Conservation (phyloP, 2,797 vertebrate genomes). For the Xiphorhynchus erythropygius region DNA sequence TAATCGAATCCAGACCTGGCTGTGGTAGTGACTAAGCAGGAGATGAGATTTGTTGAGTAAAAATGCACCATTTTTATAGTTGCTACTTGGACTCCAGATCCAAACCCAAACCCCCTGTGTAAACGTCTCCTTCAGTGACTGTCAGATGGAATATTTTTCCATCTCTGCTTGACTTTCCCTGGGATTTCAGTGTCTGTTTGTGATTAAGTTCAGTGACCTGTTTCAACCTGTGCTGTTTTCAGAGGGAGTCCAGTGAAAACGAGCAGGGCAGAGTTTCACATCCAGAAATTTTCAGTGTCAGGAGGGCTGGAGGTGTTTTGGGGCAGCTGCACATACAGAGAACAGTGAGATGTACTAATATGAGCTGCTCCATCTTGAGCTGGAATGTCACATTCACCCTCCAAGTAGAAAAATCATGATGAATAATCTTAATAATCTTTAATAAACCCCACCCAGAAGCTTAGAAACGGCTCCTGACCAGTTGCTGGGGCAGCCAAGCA, state of each 20-base stretch:
- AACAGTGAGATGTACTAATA: not conserved
- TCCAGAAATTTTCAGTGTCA: accelerated
- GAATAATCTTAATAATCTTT: not conserved
- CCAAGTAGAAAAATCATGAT: not conserved
- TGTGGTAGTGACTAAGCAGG: not conserved
- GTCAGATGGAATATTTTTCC: not conserved
- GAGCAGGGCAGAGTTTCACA: not conserved
- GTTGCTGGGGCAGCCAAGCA: accelerated
- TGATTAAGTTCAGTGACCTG: not conserved
- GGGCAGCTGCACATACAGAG: accelerated
- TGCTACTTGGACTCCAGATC: not conserved
- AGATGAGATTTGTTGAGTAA: not conserved
- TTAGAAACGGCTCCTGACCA: not conserved
- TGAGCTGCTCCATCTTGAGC: not conserved
- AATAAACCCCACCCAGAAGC: not conserved
- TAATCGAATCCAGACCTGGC: constrained; percentile 5
- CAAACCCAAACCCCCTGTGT: not conserved
- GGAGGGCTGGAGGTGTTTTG: not conserved
- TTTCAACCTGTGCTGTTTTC: not conserved
- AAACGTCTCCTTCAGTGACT: not conserved
- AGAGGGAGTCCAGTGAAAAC: not conserved
- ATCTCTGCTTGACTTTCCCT: not conserved
- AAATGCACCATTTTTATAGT: not conserved
- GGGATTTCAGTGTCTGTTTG: not conserved
- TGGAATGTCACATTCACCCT: not conserved